These are phyloP conservation scores for Yponomeuta evonymella DNA, from an alignment of 2,888 invertebrate genomes.

Conservation along the genomic window DNA sequence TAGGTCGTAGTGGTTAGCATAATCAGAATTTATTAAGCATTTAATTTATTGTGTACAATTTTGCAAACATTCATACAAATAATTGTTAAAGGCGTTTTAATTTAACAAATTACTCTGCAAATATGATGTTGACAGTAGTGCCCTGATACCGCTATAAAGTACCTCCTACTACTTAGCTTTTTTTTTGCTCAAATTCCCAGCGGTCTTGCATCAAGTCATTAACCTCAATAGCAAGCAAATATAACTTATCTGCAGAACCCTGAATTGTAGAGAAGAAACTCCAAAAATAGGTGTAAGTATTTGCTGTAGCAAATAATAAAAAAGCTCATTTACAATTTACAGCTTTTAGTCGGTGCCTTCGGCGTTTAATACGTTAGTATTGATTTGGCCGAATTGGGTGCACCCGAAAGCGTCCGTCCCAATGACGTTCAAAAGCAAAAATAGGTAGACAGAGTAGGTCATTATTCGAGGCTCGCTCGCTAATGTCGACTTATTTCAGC, in stretches of 20 bases:
- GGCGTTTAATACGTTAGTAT: constrained; percentile 41
- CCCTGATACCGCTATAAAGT: too few species aligned
- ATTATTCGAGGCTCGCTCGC: constrained; percentile 18
- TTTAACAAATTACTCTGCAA: too few species aligned
- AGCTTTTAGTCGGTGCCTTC: constrained; percentile 40
- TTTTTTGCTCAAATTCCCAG: not conserved
- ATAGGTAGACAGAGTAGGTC: constrained; percentile 30
- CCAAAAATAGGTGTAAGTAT: constrained; percentile 19
- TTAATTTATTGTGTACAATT: too few species aligned
- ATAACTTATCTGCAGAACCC: constrained; percentile 28
- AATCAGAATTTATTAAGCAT: too few species aligned
- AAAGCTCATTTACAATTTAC: constrained; percentile 42
- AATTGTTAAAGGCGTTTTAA: too few species aligned
- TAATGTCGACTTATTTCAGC: not conserved
- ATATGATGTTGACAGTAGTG: too few species aligned
- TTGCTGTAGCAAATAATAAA: constrained; percentile 34
- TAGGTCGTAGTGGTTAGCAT: too few species aligned
- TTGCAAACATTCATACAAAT: too few species aligned
- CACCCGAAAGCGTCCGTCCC: constrained; percentile 37
- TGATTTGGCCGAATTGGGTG: constrained; percentile 33
- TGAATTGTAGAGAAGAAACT: constrained; percentile 28
- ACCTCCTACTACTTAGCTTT: not conserved
- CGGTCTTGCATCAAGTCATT: not conserved
- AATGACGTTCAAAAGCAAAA: constrained; percentile 35
- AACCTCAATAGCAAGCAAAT: constrained; percentile 20